These are phyloP conservation scores for Emys orbicularis DNA, from an alignment of 2,797 vertebrate species.

Conservation along the genomic window DNA sequence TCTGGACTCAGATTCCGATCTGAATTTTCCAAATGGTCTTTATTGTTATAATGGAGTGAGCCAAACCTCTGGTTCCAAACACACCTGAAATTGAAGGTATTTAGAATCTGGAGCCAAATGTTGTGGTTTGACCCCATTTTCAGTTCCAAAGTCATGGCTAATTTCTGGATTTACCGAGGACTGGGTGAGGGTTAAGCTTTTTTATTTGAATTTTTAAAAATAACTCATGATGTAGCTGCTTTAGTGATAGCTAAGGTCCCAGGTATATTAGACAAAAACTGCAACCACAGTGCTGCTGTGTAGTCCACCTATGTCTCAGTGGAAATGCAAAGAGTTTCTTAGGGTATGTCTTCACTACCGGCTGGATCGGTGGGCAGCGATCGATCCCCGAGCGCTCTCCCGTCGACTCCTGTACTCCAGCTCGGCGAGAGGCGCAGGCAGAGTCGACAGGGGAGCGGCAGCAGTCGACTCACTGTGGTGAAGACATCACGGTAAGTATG, in stretches of 20 bases:
- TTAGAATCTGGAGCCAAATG: neutral
- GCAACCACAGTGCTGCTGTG: neutral
- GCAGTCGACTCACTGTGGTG: no score
- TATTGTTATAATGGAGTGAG: neutral
- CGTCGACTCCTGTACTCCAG: no score
- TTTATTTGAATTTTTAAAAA: neutral
- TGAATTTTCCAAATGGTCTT: neutral
- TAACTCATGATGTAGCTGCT: neutral
- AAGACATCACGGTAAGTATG: no score
- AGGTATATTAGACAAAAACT: neutral
- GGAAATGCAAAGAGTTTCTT: neutral
- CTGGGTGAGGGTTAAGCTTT: neutral
- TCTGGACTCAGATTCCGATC: neutral
- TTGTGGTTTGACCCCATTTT: neutral
- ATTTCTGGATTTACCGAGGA: neutral
- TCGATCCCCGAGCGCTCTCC: no score
- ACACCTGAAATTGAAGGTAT: neutral
- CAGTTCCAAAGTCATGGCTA: neutral
- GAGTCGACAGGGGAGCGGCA: no score
- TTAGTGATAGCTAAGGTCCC: neutral
- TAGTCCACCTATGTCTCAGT: neutral
- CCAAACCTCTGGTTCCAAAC: neutral
- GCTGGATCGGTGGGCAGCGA: no score
- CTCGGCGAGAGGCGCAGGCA: no score
- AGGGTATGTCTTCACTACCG: no score